Conservation (phyloP, 2,113 vertebrate species). For the Corapipo altera region DNA sequence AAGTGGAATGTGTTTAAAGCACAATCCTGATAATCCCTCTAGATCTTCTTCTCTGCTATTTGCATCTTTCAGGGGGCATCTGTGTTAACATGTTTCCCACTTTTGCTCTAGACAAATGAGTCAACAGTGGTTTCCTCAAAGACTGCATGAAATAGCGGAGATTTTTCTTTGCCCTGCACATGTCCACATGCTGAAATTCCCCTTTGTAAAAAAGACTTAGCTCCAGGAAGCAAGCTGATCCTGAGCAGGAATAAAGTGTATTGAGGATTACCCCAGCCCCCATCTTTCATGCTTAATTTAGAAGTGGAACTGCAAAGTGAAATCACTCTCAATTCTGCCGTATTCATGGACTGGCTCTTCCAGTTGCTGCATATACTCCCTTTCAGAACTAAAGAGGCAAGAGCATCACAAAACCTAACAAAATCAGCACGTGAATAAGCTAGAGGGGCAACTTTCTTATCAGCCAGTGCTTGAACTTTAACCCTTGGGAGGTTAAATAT, state of each 20-base stretch:
- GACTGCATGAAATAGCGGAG: background rate
- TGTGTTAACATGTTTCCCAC: background rate
- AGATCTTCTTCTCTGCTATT: background rate
- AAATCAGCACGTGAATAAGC: background rate
- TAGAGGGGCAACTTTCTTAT: background rate
- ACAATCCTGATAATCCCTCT: background rate
- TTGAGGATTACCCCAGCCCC: background rate
- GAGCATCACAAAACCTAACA: background rate
- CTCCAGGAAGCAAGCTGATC: background rate
- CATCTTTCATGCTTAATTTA: background rate
- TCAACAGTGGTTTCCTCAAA: background rate
- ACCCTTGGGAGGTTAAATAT: background rate
- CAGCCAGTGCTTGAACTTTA: background rate
- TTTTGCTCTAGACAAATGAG: constrained; percentile 36
- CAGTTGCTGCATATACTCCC: background rate
- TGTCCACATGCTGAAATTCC: background rate
- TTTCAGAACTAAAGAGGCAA: background rate
- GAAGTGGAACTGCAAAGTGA: background rate
- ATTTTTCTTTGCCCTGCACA: background rate
- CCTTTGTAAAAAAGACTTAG: background rate
- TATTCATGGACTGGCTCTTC: background rate
- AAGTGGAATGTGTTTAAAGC: constrained; percentile 39
- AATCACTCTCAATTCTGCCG: background rate
- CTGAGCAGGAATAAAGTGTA: background rate
- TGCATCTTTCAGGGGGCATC: background rate